phyloP scores from a whole-genome alignment of 2,113 vertebrate genomes.

The Malurus cyaneus region DNA sequence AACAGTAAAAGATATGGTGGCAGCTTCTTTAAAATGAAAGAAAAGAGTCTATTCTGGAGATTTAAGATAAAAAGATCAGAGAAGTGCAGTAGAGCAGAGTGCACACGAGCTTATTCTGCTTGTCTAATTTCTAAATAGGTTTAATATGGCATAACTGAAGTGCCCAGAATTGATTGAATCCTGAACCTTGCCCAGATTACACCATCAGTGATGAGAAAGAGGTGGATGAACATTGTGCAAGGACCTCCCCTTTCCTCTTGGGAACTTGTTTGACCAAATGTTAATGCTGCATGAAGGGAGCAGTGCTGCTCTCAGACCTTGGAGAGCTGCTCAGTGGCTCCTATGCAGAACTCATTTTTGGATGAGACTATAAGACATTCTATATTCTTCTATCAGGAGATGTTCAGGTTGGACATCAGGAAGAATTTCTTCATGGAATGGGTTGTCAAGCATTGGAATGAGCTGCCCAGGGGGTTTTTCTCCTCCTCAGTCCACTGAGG shows the following conservation, averaged over 20 bases:
- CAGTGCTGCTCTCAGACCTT: background rate
- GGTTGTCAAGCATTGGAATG: too few species aligned
- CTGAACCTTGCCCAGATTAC: background rate
- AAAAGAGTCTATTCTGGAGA: background rate
- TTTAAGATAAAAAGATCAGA: background rate
- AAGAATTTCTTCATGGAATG: background rate
- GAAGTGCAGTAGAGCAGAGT: background rate
- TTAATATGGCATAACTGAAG: background rate
- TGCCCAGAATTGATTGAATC: background rate
- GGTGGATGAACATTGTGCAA: fast-evolving
- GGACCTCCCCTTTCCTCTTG: background rate
- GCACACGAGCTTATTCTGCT: background rate
- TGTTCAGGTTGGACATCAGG: background rate
- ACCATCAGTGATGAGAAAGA: background rate
- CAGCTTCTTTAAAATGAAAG: background rate
- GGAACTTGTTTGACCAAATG: background rate
- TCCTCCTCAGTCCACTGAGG: background rate
- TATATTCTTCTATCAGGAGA: background rate
- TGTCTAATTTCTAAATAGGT: background rate
- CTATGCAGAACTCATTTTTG: background rate
- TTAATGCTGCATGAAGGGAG: background rate
- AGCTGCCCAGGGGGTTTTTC: background rate
- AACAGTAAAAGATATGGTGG: background rate
- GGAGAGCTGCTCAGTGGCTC: background rate
- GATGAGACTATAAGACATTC: background rate